Evolutionary conservation across 2,113 vertebrate genomes (phyloP).

Genomic region (Manacus vitellinus): DNA sequence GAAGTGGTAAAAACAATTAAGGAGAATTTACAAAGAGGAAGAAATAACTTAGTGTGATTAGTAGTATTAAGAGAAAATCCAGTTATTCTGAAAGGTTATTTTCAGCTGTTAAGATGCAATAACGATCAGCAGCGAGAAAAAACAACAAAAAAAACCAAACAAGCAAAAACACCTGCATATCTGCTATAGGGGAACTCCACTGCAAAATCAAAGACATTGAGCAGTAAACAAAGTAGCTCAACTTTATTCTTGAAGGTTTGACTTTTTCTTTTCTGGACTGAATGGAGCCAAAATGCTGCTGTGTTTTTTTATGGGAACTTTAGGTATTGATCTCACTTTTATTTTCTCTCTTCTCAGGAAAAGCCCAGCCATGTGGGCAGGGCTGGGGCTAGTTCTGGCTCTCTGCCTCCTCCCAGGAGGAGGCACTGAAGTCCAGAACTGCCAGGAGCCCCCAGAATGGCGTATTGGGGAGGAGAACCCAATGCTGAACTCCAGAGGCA

Average conservation of each 20-base stretch:
- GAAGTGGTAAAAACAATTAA: background rate
- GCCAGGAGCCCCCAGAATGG: constrained; percentile 84
- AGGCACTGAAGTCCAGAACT: constrained; percentile 82
- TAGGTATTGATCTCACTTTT: background rate
- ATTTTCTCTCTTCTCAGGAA: constrained; percentile 59
- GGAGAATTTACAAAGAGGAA: background rate
- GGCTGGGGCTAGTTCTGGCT: constrained; percentile 84
- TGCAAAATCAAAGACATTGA: background rate
- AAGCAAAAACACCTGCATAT: background rate
- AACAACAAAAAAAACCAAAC: background rate
- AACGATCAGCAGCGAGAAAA: background rate
- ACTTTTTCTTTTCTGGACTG: background rate
- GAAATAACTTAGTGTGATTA: background rate
- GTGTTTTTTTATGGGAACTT: background rate
- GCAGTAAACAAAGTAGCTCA: background rate
- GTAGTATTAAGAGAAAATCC: background rate
- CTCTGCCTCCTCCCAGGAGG: constrained; percentile 88
- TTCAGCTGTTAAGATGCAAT: background rate
- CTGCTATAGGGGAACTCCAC: background rate
- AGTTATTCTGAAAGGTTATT: background rate
- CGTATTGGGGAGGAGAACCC: constrained; percentile 79
- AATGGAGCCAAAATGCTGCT: background rate
- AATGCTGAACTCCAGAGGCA: constrained; percentile 80
- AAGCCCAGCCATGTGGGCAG: constrained; percentile 83
- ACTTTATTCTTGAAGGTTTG: background rate